phyloP scores from a whole-genome alignment of 2,797 vertebrate genomes.

The Hafferia zeledoni region DNA sequence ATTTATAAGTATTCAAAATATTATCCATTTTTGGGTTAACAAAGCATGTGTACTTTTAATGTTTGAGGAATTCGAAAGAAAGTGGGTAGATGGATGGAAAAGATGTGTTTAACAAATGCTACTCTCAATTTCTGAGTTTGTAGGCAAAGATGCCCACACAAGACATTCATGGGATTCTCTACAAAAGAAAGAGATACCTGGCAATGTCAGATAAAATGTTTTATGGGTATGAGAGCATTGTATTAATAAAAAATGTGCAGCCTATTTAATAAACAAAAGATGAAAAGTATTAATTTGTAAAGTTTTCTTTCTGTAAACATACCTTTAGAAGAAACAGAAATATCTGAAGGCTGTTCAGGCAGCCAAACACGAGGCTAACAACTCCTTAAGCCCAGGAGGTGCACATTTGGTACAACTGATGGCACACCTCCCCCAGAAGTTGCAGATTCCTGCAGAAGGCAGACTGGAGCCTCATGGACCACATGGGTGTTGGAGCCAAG shows the following conservation, averaged over 20 bases:
- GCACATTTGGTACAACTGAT: not conserved
- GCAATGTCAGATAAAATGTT: not conserved
- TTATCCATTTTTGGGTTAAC: not conserved
- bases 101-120: not conserved
- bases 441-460: not conserved
- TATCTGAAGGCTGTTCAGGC: not conserved
- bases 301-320: not conserved
- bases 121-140: not conserved
- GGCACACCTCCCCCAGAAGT: not conserved
- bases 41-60: not conserved
- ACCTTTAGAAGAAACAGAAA: not conserved
- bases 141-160: not conserved
- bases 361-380: not conserved
- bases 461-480: not conserved
- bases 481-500: not conserved
- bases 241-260: not conserved
- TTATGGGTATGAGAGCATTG: not conserved
- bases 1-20: not conserved
- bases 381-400: not conserved
- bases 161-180: not conserved
- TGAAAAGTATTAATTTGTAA: not conserved
- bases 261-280: not conserved
- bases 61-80: not conserved
- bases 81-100: not conserved
- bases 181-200: not conserved